phyloP scores from a whole-genome alignment of 2,113 vertebrate genomes.

The Phainopepla nitens region DNA sequence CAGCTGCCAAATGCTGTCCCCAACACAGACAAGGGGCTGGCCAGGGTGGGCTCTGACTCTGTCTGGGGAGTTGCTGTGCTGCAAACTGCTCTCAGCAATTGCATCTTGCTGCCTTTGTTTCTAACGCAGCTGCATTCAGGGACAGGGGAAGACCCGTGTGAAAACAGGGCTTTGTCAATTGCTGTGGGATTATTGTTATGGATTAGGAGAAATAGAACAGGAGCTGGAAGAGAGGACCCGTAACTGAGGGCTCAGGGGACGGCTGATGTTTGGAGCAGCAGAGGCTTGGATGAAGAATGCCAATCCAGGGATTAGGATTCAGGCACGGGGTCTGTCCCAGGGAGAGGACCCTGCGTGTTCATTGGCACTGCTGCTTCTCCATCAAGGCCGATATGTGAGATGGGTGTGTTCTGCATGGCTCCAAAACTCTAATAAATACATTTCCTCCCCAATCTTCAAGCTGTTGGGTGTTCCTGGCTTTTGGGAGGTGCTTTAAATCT shows the following conservation, averaged over 20 bases:
- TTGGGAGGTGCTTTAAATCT: slow-evolving; percentile 69
- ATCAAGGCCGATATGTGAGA: background rate
- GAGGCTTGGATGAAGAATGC: background rate
- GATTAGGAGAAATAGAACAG: background rate
- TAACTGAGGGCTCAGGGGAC: background rate
- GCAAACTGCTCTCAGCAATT: background rate
- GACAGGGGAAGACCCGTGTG: background rate
- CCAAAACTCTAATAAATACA: background rate
- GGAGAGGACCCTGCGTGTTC: background rate
- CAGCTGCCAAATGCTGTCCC: background rate
- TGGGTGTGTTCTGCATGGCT: slow-evolving; percentile 19
- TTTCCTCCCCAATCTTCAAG: slow-evolving; percentile 54
- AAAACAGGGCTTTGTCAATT: background rate
- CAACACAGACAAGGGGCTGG: background rate
- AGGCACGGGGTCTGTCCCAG: background rate
- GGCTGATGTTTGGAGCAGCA: background rate
- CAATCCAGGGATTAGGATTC: background rate
- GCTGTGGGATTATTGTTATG: background rate
- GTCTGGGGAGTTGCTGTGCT: background rate
- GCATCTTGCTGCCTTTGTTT: background rate
- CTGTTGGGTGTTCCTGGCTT: slow-evolving; percentile 73
- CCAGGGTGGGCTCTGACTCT: background rate
- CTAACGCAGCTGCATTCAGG: background rate
- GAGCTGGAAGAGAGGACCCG: background rate
- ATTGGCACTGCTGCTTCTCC: background rate